Conservation (phyloP, 2,797 vertebrate genomes). For the Strix occidentalis region DNA sequence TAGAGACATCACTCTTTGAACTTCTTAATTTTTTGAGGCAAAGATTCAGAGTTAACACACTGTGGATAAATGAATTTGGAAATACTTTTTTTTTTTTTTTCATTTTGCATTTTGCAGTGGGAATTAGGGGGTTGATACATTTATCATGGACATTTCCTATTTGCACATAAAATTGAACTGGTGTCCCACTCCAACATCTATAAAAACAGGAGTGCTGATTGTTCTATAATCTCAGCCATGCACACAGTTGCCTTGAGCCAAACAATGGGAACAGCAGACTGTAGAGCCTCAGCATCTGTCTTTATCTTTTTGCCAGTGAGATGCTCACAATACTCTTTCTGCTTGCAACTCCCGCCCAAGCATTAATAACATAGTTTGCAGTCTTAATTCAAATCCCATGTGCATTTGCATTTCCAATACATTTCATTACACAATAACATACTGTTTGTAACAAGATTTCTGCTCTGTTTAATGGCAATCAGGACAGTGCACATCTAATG, state of each 20-base stretch:
- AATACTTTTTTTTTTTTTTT: neutral
- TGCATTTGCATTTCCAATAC: slow-evolving; percentile 17
- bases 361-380: neutral
- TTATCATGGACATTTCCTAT: neutral
- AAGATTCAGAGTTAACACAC: neutral
- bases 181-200: neutral
- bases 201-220: neutral
- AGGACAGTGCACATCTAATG: neutral
- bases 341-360: neutral
- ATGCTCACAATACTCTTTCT: neutral
- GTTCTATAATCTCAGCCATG: neutral
- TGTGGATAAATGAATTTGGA: neutral
- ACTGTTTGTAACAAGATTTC: slow-evolving; percentile 21
- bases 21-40: neutral
- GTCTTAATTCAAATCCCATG: neutral
- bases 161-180: neutral
- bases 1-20: neutral
- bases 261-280: neutral
- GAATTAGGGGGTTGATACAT: neutral
- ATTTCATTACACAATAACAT: slow-evolving; percentile 39
- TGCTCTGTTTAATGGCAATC: slow-evolving; percentile 30
- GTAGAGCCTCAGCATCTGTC: neutral
- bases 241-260: neutral
- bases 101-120: neutral
- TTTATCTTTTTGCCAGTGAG: neutral